phyloP scores from a whole-genome alignment of 2,888 invertebrate genomes.

The Nomada ferruginata region DNA sequence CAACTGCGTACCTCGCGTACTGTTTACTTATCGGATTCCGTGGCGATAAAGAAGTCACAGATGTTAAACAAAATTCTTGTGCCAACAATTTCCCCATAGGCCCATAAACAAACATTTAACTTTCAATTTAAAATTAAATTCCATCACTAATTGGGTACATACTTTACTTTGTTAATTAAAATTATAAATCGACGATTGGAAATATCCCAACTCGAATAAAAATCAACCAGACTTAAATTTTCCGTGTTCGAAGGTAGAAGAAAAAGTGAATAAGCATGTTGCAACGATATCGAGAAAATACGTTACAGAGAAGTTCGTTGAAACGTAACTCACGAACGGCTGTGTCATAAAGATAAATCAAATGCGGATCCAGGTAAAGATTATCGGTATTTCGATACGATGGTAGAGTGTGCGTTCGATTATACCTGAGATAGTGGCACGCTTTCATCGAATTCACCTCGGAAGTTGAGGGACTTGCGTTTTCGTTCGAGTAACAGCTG shows the following conservation, averaged over 20 bases:
- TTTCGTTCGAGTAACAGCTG: constrained; percentile 70
- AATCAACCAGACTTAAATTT: neutral
- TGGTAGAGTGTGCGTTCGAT: constrained; percentile 12
- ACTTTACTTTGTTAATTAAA: neutral
- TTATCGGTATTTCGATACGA: constrained; percentile 27
- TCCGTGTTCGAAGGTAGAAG: neutral
- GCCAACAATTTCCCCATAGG: neutral
- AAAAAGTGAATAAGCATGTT: neutral
- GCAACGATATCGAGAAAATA: neutral
- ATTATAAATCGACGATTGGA: no score
- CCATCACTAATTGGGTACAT: neutral
- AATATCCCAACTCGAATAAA: no score
- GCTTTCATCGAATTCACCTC: constrained; percentile 24
- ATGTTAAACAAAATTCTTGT: neutral
- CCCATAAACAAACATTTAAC: neutral
- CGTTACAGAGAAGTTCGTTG: neutral
- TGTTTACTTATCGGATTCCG: constrained; percentile 2
- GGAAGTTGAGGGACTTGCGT: constrained; percentile 14
- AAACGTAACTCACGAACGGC: neutral
- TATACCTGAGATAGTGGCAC: constrained; percentile 42
- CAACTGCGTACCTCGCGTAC: neutral
- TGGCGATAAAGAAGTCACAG: constrained; percentile 10
- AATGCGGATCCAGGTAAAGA: constrained; percentile 3
- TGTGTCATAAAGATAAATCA: constrained; percentile 18
- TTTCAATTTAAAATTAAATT: neutral